Conservation (phyloP, 2,888 invertebrate genomes). For the Nemotelus pantherinus region DNA sequence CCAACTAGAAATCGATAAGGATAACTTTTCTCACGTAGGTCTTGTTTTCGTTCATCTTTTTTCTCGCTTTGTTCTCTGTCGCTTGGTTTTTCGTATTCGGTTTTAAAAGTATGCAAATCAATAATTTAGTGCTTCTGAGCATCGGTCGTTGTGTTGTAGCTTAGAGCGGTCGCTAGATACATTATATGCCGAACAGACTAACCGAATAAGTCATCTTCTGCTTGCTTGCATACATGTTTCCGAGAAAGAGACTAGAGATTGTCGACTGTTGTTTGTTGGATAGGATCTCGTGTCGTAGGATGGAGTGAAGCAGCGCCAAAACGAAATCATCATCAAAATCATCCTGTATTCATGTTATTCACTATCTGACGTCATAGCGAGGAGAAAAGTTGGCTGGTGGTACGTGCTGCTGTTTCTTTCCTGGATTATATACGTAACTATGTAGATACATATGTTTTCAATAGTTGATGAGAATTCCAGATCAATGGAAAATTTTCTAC, state of each 20-base stretch:
- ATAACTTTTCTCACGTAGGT: neutral
- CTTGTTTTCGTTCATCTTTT: neutral
- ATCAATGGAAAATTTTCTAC: too few species aligned
- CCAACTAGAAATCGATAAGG: conserved; percentile 9
- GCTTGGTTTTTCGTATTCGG: neutral
- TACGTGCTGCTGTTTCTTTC: conserved; percentile 13
- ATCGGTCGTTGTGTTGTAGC: conserved; percentile 5
- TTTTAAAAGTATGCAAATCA: conserved; percentile 36
- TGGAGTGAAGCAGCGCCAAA: neutral
- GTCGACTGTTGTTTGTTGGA: neutral
- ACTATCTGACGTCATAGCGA: conserved; percentile 6
- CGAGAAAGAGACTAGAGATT: too few species aligned
- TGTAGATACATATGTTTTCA: too few species aligned
- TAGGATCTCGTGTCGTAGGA: neutral
- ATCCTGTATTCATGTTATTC: conserved; percentile 3
- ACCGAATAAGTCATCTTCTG: too few species aligned
- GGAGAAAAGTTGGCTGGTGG: conserved; percentile 22
- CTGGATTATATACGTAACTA: neutral
- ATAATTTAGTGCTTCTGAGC: conserved; percentile 31
- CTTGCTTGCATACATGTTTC: too few species aligned
- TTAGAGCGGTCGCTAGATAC: too few species aligned
- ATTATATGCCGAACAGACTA: too few species aligned
- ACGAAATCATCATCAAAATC: neutral
- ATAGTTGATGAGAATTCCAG: too few species aligned
- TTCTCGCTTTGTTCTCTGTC: neutral